Evolutionary conservation across 2,113 vertebrate species (phyloP).

Genomic region (Coracopsis vasa): DNA sequence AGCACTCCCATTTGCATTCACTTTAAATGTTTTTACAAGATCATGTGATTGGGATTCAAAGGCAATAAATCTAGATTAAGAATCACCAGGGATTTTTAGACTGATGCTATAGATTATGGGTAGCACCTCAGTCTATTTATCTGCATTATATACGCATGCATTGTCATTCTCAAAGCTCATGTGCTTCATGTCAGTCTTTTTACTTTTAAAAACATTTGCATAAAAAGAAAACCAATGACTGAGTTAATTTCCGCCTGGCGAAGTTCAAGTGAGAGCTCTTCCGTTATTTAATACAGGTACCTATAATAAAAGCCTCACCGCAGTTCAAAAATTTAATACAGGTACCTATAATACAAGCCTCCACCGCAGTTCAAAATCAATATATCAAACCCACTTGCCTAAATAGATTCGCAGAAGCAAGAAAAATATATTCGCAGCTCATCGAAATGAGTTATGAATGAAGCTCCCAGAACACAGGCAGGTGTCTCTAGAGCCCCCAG

Average conservation of each 20-base stretch:
- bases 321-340: not conserved
- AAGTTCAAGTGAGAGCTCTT: not conserved
- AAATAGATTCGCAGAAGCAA: not conserved
- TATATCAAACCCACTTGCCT: not conserved
- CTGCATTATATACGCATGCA: not conserved
- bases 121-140: conserved; percentile 2
- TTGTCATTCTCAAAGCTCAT: not conserved
- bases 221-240: not conserved
- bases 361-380: not conserved
- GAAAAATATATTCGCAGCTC: not conserved
- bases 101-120: not conserved
- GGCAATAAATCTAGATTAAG: conserved; percentile 43
- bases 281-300: not conserved
- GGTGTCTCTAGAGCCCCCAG: not conserved
- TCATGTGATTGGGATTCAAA: not conserved
- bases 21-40: not conserved
- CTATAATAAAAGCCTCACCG: not conserved
- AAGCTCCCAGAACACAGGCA: not conserved
- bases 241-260: not conserved
- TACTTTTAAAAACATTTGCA: not conserved
- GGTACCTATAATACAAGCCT: not conserved
- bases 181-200: not conserved
- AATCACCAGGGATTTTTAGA: not conserved
- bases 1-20: not conserved
- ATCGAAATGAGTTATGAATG: not conserved